These are phyloP conservation scores for Drosophila tani DNA, from an alignment of 1,140 invertebrate species.

Conservation along the genomic window DNA sequence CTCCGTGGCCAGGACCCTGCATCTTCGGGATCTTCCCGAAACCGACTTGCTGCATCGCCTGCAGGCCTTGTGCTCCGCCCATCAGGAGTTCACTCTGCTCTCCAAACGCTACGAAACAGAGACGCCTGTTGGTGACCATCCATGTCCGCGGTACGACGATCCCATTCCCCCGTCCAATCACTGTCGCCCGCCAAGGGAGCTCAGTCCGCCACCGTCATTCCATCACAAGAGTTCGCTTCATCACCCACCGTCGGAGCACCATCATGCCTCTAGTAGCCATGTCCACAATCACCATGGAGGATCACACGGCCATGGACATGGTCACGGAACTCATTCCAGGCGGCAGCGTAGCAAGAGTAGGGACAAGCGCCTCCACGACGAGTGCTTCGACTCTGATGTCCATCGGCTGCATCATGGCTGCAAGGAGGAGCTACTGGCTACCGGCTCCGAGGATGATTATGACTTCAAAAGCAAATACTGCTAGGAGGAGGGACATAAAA, in stretches of 20 bases:
- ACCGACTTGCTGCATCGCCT: slow-evolving; percentile 80
- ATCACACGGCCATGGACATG: slow-evolving; percentile 24
- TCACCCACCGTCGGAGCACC: slow-evolving; percentile 29
- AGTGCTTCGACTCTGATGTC: slow-evolving; percentile 79
- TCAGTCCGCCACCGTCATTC: slow-evolving; percentile 34
- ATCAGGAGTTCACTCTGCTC: slow-evolving; percentile 88
- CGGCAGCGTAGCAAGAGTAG: slow-evolving; percentile 74
- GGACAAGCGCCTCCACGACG: slow-evolving; percentile 73
- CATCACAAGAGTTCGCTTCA: slow-evolving; percentile 32
- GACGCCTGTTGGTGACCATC: slow-evolving; percentile 80
- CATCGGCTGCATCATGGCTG: slow-evolving; percentile 76
- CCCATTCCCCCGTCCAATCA: slow-evolving; percentile 73
- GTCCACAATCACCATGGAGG: slow-evolving; percentile 27
- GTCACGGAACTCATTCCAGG: slow-evolving; percentile 44
- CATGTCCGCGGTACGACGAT: slow-evolving; percentile 80
- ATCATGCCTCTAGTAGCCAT: slow-evolving; percentile 28
- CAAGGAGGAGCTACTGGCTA: slow-evolving; percentile 65
- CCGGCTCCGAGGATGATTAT: slow-evolving; percentile 69
- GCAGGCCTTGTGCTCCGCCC: slow-evolving; percentile 85
- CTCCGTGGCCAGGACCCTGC: slow-evolving; percentile 88
- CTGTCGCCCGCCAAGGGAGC: slow-evolving; percentile 74
- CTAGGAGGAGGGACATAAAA: slow-evolving; percentile 15
- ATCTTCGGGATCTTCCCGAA: slow-evolving; percentile 79
- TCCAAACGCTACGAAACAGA: slow-evolving; percentile 86
- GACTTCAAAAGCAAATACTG: slow-evolving; percentile 75